These are phyloP conservation scores for Sebastes vulpes DNA, from an alignment of 2,797 vertebrate species.

Conservation along the genomic window DNA sequence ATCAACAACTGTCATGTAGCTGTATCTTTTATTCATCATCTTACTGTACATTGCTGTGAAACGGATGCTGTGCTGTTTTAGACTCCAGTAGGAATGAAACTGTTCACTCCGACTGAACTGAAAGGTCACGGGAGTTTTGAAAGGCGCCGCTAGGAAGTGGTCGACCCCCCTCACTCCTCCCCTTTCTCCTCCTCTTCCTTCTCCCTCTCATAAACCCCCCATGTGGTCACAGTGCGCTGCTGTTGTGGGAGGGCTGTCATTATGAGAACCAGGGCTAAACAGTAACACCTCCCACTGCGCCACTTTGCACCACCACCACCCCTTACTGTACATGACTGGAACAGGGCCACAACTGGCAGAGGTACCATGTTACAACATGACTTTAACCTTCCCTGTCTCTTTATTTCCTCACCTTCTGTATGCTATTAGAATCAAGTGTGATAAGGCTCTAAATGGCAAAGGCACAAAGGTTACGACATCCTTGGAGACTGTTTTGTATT, in stretches of 20 bases:
- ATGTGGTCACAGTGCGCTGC: conserved; percentile 34
- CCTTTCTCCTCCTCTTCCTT: conserved; percentile 13
- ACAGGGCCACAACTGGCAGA: conserved; percentile 24
- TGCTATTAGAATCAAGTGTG: conserved; percentile 32
- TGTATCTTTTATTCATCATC: background rate
- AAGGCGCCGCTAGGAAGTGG: conserved; percentile 24
- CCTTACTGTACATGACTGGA: conserved; percentile 40
- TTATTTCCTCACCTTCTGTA: conserved; percentile 5
- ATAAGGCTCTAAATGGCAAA: conserved; percentile 3
- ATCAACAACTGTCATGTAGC: background rate
- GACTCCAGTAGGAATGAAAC: conserved; percentile 3
- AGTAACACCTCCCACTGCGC: conserved; percentile 45
- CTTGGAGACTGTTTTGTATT: background rate
- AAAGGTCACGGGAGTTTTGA: conserved; percentile 29
- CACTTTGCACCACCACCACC: conserved; percentile 5
- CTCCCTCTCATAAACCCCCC: conserved; percentile 38
- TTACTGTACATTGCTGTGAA: background rate
- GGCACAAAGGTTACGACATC: conserved; percentile 10
- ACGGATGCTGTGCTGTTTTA: background rate
- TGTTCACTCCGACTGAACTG: background rate
- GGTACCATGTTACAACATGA: conserved; percentile 16
- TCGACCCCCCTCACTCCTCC: conserved; percentile 16
- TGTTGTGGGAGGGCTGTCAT: conserved; percentile 50
- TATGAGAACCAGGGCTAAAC: conserved; percentile 52
- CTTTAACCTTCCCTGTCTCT: conserved; percentile 10